These are phyloP conservation scores for Atlantisia rogersi DNA, from an alignment of 2,113 vertebrate genomes.

Conservation along the genomic window DNA sequence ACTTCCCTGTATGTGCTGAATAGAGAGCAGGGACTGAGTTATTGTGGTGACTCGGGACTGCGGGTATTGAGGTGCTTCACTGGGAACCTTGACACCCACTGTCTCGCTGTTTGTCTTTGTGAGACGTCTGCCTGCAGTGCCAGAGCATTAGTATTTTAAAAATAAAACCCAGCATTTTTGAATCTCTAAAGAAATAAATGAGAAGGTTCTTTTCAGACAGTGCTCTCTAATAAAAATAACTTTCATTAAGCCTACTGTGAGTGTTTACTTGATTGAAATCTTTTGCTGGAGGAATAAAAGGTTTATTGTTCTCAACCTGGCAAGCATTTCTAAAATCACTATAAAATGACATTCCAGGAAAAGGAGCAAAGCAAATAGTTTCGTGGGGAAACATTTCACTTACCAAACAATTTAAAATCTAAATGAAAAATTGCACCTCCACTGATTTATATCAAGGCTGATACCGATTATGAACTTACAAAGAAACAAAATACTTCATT, in stretches of 20 bases:
- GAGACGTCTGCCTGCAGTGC: background rate
- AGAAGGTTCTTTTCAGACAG: background rate
- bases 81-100: background rate
- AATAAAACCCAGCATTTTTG: background rate
- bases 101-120: background rate
- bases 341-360: background rate
- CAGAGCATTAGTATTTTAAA: background rate
- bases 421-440: background rate
- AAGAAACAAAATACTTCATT: background rate
- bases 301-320: background rate
- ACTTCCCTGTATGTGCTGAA: background rate
- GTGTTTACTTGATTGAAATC: background rate
- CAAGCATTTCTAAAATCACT: background rate
- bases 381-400: background rate
- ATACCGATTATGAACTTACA: background rate
- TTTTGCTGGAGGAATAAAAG: background rate
- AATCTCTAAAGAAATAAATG: background rate
- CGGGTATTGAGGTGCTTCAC: background rate
- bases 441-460: background rate
- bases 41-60: background rate
- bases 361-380: background rate
- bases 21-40: background rate
- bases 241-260: background rate
- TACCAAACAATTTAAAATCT: slow-evolving; percentile 3
- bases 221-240: background rate